These are phyloP conservation scores for Rhodinocichla rosea DNA, from an alignment of 2,113 vertebrate species.

Conservation along the genomic window DNA sequence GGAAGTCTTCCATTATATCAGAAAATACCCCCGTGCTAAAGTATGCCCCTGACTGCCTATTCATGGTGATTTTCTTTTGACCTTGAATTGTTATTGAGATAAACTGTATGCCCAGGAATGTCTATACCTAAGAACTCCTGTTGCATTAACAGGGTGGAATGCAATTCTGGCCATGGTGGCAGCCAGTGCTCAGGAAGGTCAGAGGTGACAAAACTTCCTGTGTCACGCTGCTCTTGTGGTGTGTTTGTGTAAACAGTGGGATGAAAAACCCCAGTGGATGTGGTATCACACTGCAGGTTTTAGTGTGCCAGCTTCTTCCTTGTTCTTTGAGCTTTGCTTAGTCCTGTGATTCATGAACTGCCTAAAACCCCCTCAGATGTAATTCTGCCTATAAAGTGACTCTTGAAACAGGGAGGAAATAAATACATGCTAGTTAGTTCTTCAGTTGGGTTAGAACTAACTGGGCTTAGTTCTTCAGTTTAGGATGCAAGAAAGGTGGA, in stretches of 20 bases:
- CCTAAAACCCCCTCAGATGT: not conserved
- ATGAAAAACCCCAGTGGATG: fast-evolving
- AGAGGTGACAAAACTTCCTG: not conserved
- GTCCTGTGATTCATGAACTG: not conserved
- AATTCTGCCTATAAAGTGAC: not conserved
- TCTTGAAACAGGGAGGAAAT: not conserved
- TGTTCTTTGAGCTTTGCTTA: not conserved
- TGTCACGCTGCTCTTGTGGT: not conserved
- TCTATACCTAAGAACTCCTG: fast-evolving
- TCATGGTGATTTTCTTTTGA: not conserved
- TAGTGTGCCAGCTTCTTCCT: not conserved
- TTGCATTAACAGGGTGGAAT: not conserved
- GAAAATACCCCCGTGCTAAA: fast-evolving
- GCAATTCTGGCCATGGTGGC: not conserved
- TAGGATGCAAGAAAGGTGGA: not conserved
- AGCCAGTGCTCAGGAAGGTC: not conserved
- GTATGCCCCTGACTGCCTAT: not conserved
- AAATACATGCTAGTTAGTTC: not conserved
- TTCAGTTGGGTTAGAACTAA: not conserved
- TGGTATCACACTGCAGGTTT: not conserved
- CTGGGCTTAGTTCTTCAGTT: not conserved
- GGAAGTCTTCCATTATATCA: not conserved
- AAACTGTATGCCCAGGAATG: not conserved
- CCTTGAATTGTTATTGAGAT: not conserved
- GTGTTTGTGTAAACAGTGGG: not conserved